These are phyloP conservation scores for Phoebastria nigripes DNA, from an alignment of 2,797 vertebrate species.

Conservation along the genomic window DNA sequence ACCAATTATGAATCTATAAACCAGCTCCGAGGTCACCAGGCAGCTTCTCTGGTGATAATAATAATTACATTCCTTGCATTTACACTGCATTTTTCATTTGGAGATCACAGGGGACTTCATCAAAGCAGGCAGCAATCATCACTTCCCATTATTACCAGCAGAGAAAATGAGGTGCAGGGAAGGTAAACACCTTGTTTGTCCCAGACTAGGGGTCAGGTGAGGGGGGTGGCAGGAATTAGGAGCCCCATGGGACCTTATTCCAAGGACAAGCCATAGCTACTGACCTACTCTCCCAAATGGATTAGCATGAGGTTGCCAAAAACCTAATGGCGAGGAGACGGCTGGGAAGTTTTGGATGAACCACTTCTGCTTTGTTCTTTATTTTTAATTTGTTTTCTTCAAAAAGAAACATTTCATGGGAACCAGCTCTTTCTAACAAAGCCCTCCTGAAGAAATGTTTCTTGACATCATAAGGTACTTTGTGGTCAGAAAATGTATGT, in stretches of 20 bases:
- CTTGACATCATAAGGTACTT: background rate
- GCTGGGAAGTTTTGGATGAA: background rate
- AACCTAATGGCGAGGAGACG: background rate
- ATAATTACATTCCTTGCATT: constrained; percentile 43
- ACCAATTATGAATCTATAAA: constrained; percentile 40
- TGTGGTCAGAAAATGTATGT: background rate
- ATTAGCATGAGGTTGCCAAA: background rate
- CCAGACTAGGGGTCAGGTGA: background rate
- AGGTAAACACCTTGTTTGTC: background rate
- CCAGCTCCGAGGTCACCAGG: background rate
- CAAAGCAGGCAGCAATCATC: constrained; percentile 22
- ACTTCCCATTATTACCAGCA: constrained; percentile 7
- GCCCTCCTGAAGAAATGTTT: background rate
- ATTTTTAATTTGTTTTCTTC: background rate
- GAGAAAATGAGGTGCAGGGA: background rate
- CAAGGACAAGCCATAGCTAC: background rate
- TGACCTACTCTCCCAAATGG: background rate
- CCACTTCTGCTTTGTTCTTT: background rate
- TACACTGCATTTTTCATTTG: constrained; percentile 5
- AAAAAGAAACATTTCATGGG: background rate
- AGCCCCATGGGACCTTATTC: background rate
- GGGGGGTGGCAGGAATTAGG: background rate
- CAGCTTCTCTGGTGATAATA: constrained; percentile 22
- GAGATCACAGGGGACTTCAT: constrained; percentile 43
- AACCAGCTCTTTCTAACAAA: background rate